Conservation (phyloP, 2,888 invertebrate species). For the Lasius platythorax region DNA sequence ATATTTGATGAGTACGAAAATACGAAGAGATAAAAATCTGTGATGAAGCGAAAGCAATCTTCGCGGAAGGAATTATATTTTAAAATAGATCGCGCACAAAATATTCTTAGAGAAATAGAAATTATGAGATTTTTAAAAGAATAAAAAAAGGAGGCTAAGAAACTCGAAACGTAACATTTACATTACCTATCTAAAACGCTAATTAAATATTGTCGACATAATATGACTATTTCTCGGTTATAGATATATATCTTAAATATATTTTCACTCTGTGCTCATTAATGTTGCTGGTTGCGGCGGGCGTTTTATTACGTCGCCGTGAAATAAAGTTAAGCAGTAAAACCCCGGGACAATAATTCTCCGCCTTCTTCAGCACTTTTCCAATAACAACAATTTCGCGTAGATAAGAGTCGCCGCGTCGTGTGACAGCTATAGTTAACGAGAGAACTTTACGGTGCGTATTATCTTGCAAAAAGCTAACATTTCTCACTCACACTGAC, state of each 20-base stretch:
- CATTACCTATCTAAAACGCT: not conserved
- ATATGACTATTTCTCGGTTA: conserved; percentile 4
- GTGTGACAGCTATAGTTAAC: conserved; percentile 46
- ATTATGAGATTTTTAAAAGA: not conserved
- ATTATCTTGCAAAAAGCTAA: conserved; percentile 47
- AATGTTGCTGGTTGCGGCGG: conserved; percentile 46
- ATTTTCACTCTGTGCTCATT: conserved; percentile 48
- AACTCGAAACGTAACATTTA: not conserved
- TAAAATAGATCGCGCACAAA: not conserved
- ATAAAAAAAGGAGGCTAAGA: not conserved
- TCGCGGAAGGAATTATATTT: not conserved
- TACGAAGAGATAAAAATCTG: not conserved
- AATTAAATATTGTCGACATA: conserved; percentile 32
- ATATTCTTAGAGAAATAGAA: not conserved
- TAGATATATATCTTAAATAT: conserved; percentile 36
- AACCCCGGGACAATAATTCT: conserved; percentile 44
- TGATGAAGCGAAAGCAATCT: not conserved
- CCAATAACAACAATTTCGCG: conserved; percentile 56
- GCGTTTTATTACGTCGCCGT: conserved; percentile 43
- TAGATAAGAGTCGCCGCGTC: conserved; percentile 43
- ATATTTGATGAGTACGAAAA: not conserved
- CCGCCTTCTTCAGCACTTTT: conserved; percentile 47
- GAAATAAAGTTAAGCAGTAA: conserved; percentile 52
- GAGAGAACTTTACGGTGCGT: conserved; percentile 48
- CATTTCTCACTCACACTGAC: conserved; percentile 24